These are phyloP conservation scores for Grallaria varia DNA, from an alignment of 2,113 vertebrate genomes.

Conservation along the genomic window DNA sequence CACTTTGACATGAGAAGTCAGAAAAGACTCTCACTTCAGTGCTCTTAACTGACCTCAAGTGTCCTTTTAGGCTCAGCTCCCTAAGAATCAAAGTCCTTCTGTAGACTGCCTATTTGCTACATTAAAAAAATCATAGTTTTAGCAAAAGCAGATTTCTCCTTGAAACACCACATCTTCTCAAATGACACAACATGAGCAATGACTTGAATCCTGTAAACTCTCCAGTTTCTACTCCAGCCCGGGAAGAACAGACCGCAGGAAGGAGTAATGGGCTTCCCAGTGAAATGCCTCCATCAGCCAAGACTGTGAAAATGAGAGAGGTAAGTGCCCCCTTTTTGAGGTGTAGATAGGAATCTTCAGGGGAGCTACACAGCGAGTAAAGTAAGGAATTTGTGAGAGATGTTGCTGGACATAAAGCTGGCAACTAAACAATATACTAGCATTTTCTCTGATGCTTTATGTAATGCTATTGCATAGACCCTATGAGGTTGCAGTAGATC, in stretches of 20 bases:
- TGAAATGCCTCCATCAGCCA: rapidly evolving
- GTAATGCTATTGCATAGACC: rapidly evolving
- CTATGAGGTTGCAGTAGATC: not conserved
- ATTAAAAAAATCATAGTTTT: not conserved
- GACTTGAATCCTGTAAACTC: not conserved
- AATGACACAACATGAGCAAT: not conserved
- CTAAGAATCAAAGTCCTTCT: not conserved
- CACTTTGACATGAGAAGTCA: not conserved
- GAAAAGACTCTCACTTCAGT: not conserved
- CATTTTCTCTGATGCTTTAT: not conserved
- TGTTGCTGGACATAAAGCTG: not conserved
- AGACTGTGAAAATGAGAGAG: not conserved
- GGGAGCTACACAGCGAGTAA: not conserved
- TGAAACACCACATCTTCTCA: not conserved
- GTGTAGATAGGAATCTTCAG: not conserved
- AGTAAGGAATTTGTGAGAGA: not conserved
- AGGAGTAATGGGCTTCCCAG: not conserved
- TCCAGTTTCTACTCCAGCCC: not conserved
- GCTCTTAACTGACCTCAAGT: not conserved
- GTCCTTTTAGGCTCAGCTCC: not conserved
- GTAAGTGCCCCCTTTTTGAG: not conserved
- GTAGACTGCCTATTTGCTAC: not conserved
- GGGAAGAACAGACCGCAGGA: not conserved
- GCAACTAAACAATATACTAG: not conserved
- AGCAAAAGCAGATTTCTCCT: not conserved